Conservation (phyloP, 2,888 invertebrate genomes). For the Isotomurus palustris region DNA sequence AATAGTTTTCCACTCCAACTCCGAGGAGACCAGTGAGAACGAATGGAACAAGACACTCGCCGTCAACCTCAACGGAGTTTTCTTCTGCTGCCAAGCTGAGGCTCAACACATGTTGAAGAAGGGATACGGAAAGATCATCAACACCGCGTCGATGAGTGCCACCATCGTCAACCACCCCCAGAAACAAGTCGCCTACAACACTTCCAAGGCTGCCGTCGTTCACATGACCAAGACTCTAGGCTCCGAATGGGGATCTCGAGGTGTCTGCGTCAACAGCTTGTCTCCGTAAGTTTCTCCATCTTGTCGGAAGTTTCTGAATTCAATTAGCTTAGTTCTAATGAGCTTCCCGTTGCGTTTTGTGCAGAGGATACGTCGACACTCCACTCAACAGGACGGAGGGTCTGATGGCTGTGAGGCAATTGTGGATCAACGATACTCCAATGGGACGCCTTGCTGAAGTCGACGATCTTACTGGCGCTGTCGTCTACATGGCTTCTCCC, state of each 20-base stretch:
- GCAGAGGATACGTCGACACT: constrained; percentile 44
- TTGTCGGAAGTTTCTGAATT: background rate
- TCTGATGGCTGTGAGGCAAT: constrained; percentile 29
- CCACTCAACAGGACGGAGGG: constrained; percentile 37
- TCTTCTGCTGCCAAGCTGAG: constrained; percentile 45
- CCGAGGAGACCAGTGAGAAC: constrained; percentile 36
- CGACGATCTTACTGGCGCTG: constrained; percentile 41
- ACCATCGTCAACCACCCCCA: constrained; percentile 44
- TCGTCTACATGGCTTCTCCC: constrained; percentile 41
- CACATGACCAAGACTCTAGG: constrained; percentile 44
- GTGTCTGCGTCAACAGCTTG: constrained; percentile 44
- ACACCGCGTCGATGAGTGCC: constrained; percentile 44
- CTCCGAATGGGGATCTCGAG: constrained; percentile 42
- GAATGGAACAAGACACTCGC: constrained; percentile 43
- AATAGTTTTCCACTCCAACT: constrained; percentile 41
- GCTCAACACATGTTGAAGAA: constrained; percentile 44
- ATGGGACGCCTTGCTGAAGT: constrained; percentile 38
- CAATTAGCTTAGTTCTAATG: background rate
- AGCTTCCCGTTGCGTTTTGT: background rate
- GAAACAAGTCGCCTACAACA: constrained; percentile 42
- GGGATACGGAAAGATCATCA: constrained; percentile 43
- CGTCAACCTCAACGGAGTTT: constrained; percentile 44
- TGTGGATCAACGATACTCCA: constrained; percentile 44
- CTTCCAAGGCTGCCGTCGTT: constrained; percentile 40
- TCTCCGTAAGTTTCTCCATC: constrained; percentile 40